Evolutionary conservation across 2,888 invertebrate genomes (phyloP).

Genomic region (Halictus quadricinctus): DNA sequence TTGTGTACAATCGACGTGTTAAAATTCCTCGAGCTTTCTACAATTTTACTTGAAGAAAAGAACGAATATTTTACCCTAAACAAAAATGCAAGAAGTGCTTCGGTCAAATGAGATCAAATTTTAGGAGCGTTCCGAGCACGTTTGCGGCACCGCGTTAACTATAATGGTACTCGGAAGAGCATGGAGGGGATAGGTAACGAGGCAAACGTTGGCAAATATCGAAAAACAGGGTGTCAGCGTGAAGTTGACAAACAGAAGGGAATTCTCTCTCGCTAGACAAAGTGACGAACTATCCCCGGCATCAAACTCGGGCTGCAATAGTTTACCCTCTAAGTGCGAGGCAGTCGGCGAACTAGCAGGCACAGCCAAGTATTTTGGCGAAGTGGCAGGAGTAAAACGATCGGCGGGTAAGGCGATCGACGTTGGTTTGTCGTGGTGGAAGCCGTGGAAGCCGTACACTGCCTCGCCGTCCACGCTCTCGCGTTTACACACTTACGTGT

Average conservation of each 20-base stretch:
- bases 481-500: conserved; percentile 62
- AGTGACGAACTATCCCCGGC: conserved; percentile 5
- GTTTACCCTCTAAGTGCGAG: conserved; percentile 15
- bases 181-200: background rate
- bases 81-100: background rate
- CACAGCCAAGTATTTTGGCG: conserved; percentile 74
- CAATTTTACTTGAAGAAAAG: no score
- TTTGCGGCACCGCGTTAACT: background rate
- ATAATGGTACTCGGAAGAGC: background rate
- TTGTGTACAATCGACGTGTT: no score
- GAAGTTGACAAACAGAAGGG: conserved; percentile 5
- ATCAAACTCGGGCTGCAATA: conserved; percentile 5
- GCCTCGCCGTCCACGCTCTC: conserved; percentile 68
- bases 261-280: background rate
- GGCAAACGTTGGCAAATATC: background rate
- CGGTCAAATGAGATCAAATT: background rate
- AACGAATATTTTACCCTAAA: no score
- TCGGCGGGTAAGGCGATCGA: conserved; percentile 81
- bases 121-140: background rate
- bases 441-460: conserved; percentile 80
- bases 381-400: conserved; percentile 80
- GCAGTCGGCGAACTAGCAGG: conserved; percentile 45
- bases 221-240: background rate
- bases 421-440: conserved; percentile 82
- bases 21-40: no score